Evolutionary conservation across 2,797 vertebrate genomes (phyloP), one percentile per base, ranked within the genome.

Genomic region (Microchirus variegatus): DNA sequence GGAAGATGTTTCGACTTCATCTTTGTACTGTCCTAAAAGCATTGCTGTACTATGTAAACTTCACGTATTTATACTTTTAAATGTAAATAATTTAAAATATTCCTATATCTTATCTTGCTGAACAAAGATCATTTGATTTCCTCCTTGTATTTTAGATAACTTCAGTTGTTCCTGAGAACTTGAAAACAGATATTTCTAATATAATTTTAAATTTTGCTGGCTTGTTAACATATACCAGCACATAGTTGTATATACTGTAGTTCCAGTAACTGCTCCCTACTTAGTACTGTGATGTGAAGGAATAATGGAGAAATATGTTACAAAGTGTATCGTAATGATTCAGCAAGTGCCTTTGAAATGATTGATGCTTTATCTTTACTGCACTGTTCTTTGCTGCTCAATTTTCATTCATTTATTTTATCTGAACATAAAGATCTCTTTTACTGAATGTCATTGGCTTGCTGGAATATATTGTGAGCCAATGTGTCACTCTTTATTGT

Each of bases 281-380:
- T 12, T 5, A 47, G 26, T 53, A 35, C 35, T 70, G 57, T 5
- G 1, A 52, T 49, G 9, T 17, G 12, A 11, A 57, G 8, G 46
- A 16, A 5, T 53, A 22, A 45, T 42, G 31, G 31, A 31, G 31
- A 38, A 31, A 16, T 15, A 14, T 13, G 38, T 80, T 75, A 48
- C 68, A 48, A 66, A 71, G 45, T 74, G 59, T 56, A 52, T 43
- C 47, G 54, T 59, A 1, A 58, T 43, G 42, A 11, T 48, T 87
- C 71, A 81, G 40, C 51, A 84, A 86, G 84, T 89, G 89, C 87
- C 87, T 90, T 77, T 68, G 26, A 78, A 67, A 63, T n/a, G 47
- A 65, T 36, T 56, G 12, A 67, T 1, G 66, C 67, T 64, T 71
- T 50, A 44, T 15, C 46, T 58, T 46, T 37, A 22, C 51, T 53